Evolutionary conservation across 2,113 vertebrate species (phyloP).

Genomic region (Polypterus senegalus): DNA sequence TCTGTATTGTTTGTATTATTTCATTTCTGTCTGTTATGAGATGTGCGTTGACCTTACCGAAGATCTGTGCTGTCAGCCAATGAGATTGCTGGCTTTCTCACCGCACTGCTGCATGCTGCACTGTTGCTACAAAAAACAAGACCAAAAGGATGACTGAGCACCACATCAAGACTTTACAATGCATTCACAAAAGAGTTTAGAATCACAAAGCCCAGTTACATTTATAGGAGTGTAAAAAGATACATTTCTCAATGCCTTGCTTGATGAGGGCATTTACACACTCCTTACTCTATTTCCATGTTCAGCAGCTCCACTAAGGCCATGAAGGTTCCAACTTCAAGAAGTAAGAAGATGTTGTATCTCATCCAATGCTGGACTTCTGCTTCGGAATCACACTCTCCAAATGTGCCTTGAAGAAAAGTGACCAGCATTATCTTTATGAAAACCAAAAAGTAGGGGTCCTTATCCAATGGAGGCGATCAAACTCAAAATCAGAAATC

Average conservation of each 20-base stretch:
- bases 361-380: constrained; percentile 92
- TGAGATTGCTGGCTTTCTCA: constrained; percentile 93
- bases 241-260: no score
- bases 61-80: constrained; percentile 95
- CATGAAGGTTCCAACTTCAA: constrained; percentile 84
- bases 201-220: no score
- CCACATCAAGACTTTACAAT: no score
- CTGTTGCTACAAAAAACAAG: constrained; percentile 63
- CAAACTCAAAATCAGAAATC: no score
- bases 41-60: constrained; percentile 37
- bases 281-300: constrained; percentile 93
- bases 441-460: no score
- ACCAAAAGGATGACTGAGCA: no score
- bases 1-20: no score
- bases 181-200: no score
- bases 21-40: no score
- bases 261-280: not conserved
- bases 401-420: constrained; percentile 70
- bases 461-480: no score
- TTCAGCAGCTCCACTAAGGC: constrained; percentile 93
- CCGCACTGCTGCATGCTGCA: constrained; percentile 86
- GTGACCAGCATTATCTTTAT: no score
- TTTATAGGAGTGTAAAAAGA: no score
- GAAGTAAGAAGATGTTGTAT: constrained; percentile 84
- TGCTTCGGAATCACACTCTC: constrained; percentile 73